These are phyloP conservation scores for Pectinophora gossypiella DNA, from an alignment of 1,140 invertebrate genomes.

Conservation along the genomic window DNA sequence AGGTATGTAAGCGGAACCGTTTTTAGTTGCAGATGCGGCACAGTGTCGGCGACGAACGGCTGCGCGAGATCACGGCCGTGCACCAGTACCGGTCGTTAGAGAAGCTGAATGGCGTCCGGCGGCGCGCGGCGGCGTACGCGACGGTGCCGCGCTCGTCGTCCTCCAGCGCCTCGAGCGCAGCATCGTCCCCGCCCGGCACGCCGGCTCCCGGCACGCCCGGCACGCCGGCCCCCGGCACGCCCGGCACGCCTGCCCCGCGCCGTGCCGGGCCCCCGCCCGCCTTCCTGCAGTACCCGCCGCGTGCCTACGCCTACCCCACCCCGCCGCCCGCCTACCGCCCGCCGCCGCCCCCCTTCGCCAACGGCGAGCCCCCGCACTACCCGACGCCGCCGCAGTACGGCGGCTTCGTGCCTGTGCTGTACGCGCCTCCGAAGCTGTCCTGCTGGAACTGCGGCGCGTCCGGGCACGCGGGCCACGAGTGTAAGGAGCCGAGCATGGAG, in stretches of 20 bases:
- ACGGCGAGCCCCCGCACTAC: constrained; percentile 69
- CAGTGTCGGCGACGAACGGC: constrained; percentile 51
- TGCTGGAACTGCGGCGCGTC: constrained; percentile 87
- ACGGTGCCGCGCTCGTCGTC: constrained; percentile 70
- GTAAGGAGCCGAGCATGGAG: constrained; percentile 91
- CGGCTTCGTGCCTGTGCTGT: constrained; percentile 71
- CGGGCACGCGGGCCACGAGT: constrained; percentile 87
- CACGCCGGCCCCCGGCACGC: constrained; percentile 39
- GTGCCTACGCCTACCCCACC: constrained; percentile 66
- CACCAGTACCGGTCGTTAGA: constrained; percentile 77
- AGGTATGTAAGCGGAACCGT: too few relatives aligned
- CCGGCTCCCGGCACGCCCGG: constrained; percentile 51
- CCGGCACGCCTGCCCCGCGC: constrained; percentile 42
- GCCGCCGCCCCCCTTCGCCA: constrained; percentile 54
- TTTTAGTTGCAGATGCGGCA: constrained; percentile 76
- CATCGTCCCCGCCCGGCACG: constrained; percentile 77
- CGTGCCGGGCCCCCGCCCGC: constrained; percentile 36
- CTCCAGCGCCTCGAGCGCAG: constrained; percentile 77
- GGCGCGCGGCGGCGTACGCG: constrained; percentile 59
- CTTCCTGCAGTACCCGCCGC: constrained; percentile 74
- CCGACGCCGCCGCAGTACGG: constrained; percentile 62
- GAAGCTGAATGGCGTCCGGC: constrained; percentile 69
- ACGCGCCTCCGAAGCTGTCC: constrained; percentile 76
- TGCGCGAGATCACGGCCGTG: constrained; percentile 68
- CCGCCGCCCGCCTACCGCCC: constrained; percentile 63